These are phyloP conservation scores for Mus musculus DNA, from an alignment of 2,113 vertebrate genomes.

Conservation along the genomic window DNA sequence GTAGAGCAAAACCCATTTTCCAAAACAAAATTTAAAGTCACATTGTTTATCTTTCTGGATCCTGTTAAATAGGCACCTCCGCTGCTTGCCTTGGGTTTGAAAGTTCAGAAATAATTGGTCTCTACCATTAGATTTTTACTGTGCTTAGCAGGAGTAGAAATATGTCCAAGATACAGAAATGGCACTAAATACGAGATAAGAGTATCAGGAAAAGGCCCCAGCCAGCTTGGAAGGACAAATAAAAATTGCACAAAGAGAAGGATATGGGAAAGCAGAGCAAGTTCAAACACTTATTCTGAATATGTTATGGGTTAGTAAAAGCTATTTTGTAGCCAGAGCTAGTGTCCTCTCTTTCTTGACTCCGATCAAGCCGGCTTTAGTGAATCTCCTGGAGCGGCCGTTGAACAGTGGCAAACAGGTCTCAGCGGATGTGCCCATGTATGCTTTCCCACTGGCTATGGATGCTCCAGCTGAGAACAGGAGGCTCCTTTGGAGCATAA, in stretches of 20 bases:
- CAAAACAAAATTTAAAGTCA: neutral
- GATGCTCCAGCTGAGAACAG: slow-evolving; percentile 69
- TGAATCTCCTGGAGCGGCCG: slow-evolving; percentile 13
- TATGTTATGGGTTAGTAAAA: slow-evolving; percentile 15
- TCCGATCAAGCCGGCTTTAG: neutral
- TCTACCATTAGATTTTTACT: slow-evolving; percentile 10
- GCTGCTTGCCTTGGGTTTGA: neutral
- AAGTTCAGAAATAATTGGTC: slow-evolving; percentile 43
- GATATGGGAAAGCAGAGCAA: slow-evolving; percentile 20
- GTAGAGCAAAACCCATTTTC: neutral
- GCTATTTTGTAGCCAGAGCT: neutral
- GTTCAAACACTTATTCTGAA: slow-evolving; percentile 49
- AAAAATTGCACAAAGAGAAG: slow-evolving; percentile 48
- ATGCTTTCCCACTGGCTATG: slow-evolving; percentile 38
- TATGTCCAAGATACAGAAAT: neutral
- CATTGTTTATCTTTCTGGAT: neutral
- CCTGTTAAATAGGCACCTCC: neutral
- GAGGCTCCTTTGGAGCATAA: slow-evolving; percentile 70
- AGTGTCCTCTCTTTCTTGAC: slow-evolving; percentile 9
- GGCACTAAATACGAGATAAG: neutral
- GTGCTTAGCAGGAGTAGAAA: slow-evolving; percentile 28
- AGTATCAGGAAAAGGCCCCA: neutral
- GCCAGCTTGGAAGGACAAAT: slow-evolving; percentile 29
- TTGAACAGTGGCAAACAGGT: neutral
- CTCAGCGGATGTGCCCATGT: slow-evolving; percentile 39